These are phyloP conservation scores for Ctenosaura bakeri DNA, from an alignment of 2,797 vertebrate species.

Conservation along the genomic window DNA sequence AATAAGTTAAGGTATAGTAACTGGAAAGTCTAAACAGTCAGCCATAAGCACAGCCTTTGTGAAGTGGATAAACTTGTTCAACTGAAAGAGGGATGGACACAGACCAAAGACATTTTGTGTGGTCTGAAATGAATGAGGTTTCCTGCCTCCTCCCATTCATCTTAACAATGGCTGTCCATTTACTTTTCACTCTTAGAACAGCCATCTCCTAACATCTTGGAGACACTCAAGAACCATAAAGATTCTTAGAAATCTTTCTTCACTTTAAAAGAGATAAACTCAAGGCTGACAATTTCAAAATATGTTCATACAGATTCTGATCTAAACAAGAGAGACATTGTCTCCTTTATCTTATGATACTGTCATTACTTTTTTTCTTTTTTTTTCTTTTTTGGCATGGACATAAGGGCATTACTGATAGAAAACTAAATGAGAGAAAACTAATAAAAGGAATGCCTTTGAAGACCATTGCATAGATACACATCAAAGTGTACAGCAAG, in stretches of 20 bases:
- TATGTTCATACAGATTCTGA: background rate
- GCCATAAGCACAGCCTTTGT: conserved; percentile 28
- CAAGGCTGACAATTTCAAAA: background rate
- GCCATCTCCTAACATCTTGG: background rate
- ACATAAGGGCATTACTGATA: background rate
- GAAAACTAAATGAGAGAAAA: conserved; percentile 11
- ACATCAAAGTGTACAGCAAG: conserved; percentile 5
- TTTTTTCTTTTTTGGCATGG: background rate
- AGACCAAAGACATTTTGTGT: conserved; percentile 10
- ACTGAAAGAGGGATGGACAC: background rate
- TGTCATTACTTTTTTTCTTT: background rate
- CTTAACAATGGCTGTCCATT: conserved; percentile 46
- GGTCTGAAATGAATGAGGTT: conserved; percentile 34
- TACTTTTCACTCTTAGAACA: conserved; percentile 41
- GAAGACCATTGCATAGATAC: background rate
- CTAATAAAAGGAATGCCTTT: background rate
- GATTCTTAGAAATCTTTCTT: background rate
- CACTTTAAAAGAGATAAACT: conserved; percentile 13
- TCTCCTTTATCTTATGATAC: background rate
- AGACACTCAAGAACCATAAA: background rate
- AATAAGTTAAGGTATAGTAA: conserved; percentile 25
- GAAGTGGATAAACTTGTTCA: conserved; percentile 16
- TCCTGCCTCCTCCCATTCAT: conserved; percentile 33
- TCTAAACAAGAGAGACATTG: background rate
- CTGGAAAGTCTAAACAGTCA: conserved; percentile 39